Base-by-base conservation (phyloP, 2,888 invertebrate genomes). In the Papilio protenor region DNA sequence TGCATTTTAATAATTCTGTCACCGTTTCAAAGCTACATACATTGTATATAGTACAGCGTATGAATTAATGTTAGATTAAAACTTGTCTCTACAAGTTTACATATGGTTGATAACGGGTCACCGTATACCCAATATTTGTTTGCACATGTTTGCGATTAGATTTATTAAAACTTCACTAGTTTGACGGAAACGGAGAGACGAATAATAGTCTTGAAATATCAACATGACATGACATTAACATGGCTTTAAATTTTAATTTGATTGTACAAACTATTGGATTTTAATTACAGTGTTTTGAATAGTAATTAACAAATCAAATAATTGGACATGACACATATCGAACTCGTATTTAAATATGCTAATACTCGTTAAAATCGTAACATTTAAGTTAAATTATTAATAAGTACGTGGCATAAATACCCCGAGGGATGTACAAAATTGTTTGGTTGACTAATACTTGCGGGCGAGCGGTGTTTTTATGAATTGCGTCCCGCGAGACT, bases 401-500 rank as follows among this genome's bases (percentile, higher is more conserved):
- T 75, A 75, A 75, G 64, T 64, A 64, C 23, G 47, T 27, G 52
- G 16, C 10, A 71, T 55, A 71, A 75, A 45, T 72, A 66, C 16
- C 78, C 78, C 45, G 47, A 27, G 74, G 61, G 74, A 49, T 47
- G 6, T 47, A 52, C 33, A 59, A 40, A 61, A 61, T 74, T 74
- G 70, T 71, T 55, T 75, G 55, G 40, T 78, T 75, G 27, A 74
- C 55, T 73, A 59, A 73, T 77, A 59, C 70, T 40, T 27, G 72
- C 71, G 59, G 49, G 55, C n/a, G 72, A 52, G 52, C 55, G 55
- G 72, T 66, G 55, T 75, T 23, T 78, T 72, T 55, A 52, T 78
- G 64, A 78, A 78, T 78, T 71, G 64, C 23, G 45, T 75, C 78
- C 75, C 75, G 64, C 64, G 71, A 23, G 78, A 61, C 75, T 27